A percentile compares a stretch with the other conserved stretches of the same genome.
These are phyloP conservation scores for Agraylea sexmaculata DNA, from an alignment of 1,140 invertebrate species.

Conservation along the genomic window DNA sequence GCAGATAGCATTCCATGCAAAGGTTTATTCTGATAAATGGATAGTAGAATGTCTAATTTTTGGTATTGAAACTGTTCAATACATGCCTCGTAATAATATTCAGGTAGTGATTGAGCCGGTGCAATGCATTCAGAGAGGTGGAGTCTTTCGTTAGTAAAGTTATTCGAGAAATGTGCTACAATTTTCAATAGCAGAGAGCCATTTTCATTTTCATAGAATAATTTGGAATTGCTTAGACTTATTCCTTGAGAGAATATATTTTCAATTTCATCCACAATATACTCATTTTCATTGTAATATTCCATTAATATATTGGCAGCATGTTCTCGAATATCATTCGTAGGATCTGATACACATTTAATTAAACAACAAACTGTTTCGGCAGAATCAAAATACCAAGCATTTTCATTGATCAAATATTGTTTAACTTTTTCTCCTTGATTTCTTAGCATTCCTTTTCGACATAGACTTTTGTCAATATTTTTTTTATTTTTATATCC, in stretches of 20 bases:
- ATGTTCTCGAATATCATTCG: constrained; percentile 15
- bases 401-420: constrained; percentile 10
- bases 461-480: constrained; percentile 7
- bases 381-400: constrained; percentile 13
- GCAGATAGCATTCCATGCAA: constrained; percentile 25
- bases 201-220: constrained; percentile 19
- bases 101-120: constrained; percentile 1
- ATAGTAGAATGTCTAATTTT: constrained; percentile 13
- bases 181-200: constrained; percentile 18
- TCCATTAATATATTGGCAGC: constrained; percentile 13
- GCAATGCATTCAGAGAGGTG: neutral
- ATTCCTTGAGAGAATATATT: constrained; percentile 15
- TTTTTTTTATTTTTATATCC: constrained; percentile 24
- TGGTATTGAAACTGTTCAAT: constrained; percentile 14
- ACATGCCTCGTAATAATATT: constrained; percentile 15
- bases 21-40: constrained; percentile 17
- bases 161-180: constrained; percentile 8
- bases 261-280: constrained; percentile 5
- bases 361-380: constrained; percentile 5
- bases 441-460: constrained; percentile 9
- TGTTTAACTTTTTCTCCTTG: constrained; percentile 12
- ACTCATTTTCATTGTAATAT: constrained; percentile 8
- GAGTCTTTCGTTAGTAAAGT: neutral
- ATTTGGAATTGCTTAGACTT: constrained; percentile 12
- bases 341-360: constrained; percentile 13